Evolutionary conservation across 2,113 vertebrate genomes (phyloP).

Genomic region (Okapia johnstoni): DNA sequence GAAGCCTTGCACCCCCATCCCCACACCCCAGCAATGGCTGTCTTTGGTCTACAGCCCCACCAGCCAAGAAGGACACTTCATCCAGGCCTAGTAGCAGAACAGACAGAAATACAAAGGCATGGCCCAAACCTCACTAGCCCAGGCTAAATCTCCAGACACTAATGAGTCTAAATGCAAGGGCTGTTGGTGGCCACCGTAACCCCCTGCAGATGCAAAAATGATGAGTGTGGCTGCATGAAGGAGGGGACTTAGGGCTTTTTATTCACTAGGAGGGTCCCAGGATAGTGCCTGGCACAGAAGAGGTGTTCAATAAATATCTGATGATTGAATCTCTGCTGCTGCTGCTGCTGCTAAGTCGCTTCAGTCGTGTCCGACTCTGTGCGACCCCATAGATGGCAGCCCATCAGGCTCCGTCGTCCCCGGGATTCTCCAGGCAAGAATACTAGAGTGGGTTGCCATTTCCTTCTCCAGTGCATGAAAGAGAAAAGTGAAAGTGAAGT

Average conservation of each 20-base stretch:
- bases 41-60: neutral
- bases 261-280: neutral
- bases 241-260: neutral
- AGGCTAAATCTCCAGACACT: neutral
- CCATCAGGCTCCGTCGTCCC: too few relatives aligned
- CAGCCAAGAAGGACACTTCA: neutral
- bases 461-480: too few relatives aligned
- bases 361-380: too few relatives aligned
- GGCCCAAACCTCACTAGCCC: neutral
- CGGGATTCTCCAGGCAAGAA: too few relatives aligned
- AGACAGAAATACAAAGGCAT: neutral
- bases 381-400: too few relatives aligned
- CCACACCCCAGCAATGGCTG: neutral
- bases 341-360: too few relatives aligned
- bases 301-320: neutral
- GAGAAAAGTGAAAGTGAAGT: too few relatives aligned
- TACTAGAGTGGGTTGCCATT: too few relatives aligned
- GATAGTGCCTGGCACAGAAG: neutral
- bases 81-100: neutral
- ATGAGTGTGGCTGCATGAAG: neutral
- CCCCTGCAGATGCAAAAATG: neutral
- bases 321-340: neutral
- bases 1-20: fast-evolving
- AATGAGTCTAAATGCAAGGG: neutral
- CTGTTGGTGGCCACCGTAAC: neutral